Base-by-base conservation (phyloP, 2,888 invertebrate genomes). In the Lasioglossum pauxillum region DNA sequence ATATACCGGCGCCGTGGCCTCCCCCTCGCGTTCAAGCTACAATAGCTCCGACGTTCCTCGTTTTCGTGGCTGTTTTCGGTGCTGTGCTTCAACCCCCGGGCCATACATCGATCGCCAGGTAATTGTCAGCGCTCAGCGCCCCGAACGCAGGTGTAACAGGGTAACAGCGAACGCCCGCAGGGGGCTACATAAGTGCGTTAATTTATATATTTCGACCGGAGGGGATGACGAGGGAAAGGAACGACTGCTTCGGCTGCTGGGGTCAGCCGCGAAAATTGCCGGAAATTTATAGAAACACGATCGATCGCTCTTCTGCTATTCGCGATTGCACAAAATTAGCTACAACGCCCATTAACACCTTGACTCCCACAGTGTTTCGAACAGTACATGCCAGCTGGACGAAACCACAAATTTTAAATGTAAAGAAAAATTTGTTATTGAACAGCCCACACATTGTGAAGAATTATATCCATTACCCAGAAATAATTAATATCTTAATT, bases 121-220 rank as follows among this genome's bases (percentile, higher is more conserved):
- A 94, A 94, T 94, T 94, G 94, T 94, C 94, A 94, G 94, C 94
- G 94, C 94, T 94, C 94, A 94, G 94, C 94, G 93, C 93, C 94
- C 92, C 88, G 90, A 92, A 88, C 90, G 93, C 94, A 94, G 94
- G 94, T 94, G 94, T 93, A 93, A 89, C 92, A 89, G 90, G 89
- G 88, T 89, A 92, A 93, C 92, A 85, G 90, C 90, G 83, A 82
- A 86, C 60, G 85, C 90, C 92, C 85, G 78, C 85, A 86, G 92
- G 93, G 91, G 90, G 86, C 90, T 90, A 89, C 92, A 90, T 92
- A 93, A 94, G 91, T 92, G 92, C 93, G 92, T 91, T 94, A 91
- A 90, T 91, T 90, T 90, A 90, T 90, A 90, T 85, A 88, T 84
- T 88, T 87, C 78, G 78, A 76, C 80, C 80, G 44, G 73, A 49